A percentile compares a stretch with the other conserved stretches of the same genome.
Evolutionary conservation across 1,140 invertebrate genomes (phyloP).

Genomic region (Hycleus cichorii): DNA sequence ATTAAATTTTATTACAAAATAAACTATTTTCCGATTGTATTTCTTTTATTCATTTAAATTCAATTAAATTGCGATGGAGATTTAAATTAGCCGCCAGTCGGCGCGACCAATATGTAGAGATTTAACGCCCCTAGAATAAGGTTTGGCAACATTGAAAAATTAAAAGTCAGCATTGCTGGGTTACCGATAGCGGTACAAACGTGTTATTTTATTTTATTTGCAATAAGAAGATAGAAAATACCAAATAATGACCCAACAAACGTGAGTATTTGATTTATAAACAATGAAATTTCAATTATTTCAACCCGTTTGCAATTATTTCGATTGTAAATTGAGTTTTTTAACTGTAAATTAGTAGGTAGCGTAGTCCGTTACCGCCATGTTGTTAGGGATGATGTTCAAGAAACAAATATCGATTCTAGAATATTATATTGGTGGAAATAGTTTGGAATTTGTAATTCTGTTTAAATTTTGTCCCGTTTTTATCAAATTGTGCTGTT

Average conservation of each 20-base stretch:
- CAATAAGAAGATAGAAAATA: constrained; percentile 3
- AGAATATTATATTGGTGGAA: constrained; percentile 1
- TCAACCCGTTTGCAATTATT: too few species aligned
- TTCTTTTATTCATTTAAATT: too few species aligned
- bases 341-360: background rate
- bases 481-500: background rate
- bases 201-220: constrained; percentile 17
- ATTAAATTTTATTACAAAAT: too few species aligned
- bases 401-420: constrained; percentile 10
- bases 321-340: too few species aligned
- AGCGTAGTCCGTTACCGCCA: constrained; percentile 11
- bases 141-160: background rate
- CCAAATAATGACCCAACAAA: constrained; percentile 21
- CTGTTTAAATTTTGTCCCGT: too few species aligned
- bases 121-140: background rate
- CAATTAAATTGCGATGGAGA: too few species aligned
- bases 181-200: background rate
- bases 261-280: constrained; percentile 12
- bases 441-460: too few species aligned
- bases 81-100: too few species aligned
- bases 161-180: background rate
- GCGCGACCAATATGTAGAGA: too few species aligned
- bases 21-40: too few species aligned
- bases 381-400: constrained; percentile 9
- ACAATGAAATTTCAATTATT: background rate